Percentiles rank a stretch among this genome's conserved stretches.
These are phyloP conservation scores for Strongylocentrotus purpuratus DNA, from an alignment of 35 echinoderm and acorn worm genomes.

Conservation along the genomic window DNA sequence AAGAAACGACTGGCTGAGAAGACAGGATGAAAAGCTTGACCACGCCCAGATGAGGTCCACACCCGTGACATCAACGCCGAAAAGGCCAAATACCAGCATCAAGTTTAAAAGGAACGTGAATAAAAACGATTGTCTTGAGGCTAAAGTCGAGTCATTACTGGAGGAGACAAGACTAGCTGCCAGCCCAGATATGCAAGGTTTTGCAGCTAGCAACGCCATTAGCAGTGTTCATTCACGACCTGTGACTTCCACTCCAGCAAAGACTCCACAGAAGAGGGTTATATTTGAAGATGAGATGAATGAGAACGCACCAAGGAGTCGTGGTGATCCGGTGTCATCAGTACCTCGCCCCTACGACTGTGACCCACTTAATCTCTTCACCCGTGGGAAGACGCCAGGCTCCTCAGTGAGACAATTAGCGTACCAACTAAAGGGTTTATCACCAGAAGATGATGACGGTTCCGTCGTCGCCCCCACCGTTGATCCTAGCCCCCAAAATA, in stretches of 20 bases:
- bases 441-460: not conserved
- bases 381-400: not conserved
- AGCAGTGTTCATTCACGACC: not conserved
- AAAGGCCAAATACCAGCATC: not conserved
- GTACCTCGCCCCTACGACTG: not conserved
- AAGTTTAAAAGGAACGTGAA: not conserved
- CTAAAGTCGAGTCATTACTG: not conserved
- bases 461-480: not conserved
- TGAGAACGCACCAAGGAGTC: not conserved
- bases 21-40: not conserved
- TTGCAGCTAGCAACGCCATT: not conserved
- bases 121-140: not conserved
- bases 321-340: not conserved
- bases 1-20: not conserved
- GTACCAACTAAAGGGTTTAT: not conserved
- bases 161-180: not conserved
- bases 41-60: not conserved
- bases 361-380: not conserved
- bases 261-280: conserved; percentile 17
- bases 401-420: not conserved
- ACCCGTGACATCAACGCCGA: not conserved
- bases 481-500: no score
- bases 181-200: not conserved
- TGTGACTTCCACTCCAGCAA: conserved; percentile 9
- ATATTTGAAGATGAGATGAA: not conserved